Base-by-base conservation (phyloP, 2,888 invertebrate species). In the Muschampia plurimacula region DNA sequence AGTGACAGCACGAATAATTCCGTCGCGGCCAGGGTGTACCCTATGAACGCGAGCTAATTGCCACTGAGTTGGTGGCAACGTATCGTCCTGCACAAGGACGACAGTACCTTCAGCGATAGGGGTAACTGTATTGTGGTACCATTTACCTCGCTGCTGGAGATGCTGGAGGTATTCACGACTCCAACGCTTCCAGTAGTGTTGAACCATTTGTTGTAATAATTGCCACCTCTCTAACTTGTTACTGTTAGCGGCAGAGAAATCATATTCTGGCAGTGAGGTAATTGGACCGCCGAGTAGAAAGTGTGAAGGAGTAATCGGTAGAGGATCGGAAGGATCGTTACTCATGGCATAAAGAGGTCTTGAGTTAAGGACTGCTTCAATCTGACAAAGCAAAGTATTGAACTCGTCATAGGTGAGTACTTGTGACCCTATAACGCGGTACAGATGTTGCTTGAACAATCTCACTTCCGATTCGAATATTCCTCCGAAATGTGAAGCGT, bases 1-100 rank as follows among this genome's bases (percentile, higher is more conserved):
- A 7, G 67, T 67, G 9, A 67, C 67, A 67, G 49, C 67, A 55
- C 67, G 67, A n/a, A 67, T 57, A 39, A 67, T 57, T 39, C 67
- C 67, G 67, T 67, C 67, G 55, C 67, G 67, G n/a, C 67, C 67
- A 12, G 67, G 67, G 55, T 67, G 67, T 13, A 46, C 39, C 46
- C 52, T 13, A 39, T 67, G 67, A 12, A 55, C 67, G 36, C 67
- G 67, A 67, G 67, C 66, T 39, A 66, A 39, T 55, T 66, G 66
- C 66, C 52, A 66, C 52, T 66, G 49, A 10, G 44, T 66, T 9
- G 66, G 66, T 32, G 66, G 66, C 36, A 66, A 39, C 32, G 66
- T 8, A 55, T 66, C 66, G 36, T 52, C 44, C 2, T 66, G 49
- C 2, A 66, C 52, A 10, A 66, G 49, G 5, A 66, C 66, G 32